Percentiles rank a stretch among this genome's conserved stretches.
phyloP scores from a whole-genome alignment of 2,797 vertebrate species.

The Toxotes lorentzi region DNA sequence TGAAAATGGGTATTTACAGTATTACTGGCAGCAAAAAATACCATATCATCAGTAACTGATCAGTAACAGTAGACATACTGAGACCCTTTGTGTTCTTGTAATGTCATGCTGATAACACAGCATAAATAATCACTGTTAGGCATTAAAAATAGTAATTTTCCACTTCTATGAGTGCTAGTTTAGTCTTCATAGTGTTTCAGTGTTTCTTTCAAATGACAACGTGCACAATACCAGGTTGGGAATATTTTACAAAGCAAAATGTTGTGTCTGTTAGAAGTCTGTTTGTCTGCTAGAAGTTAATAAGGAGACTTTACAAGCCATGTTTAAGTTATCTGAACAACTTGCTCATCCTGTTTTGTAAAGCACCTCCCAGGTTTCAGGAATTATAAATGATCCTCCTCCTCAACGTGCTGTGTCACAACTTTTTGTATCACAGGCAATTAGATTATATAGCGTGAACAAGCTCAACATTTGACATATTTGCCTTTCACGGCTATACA shows the following conservation, averaged over 20 bases:
- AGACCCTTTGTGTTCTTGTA: conserved; percentile 47
- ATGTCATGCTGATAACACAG: conserved; percentile 52
- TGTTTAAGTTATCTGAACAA: background rate
- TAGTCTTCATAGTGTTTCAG: background rate
- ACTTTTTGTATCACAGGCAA: conserved; percentile 8
- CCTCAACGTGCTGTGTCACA: background rate
- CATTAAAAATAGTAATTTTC: conserved; percentile 44
- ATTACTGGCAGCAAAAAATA: conserved; percentile 27
- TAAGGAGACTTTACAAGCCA: background rate
- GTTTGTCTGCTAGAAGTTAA: background rate
- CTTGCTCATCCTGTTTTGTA: background rate
- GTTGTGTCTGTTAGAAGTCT: background rate
- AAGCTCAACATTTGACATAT: conserved; percentile 34
- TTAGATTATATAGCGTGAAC: conserved; percentile 35
- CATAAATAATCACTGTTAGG: conserved; percentile 44
- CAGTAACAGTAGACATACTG: conserved; percentile 40
- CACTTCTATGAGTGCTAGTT: background rate
- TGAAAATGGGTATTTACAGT: conserved; percentile 34
- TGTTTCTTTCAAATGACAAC: conserved; percentile 10
- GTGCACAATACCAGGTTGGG: background rate
- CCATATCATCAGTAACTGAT: conserved; percentile 53
- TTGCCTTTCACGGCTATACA: conserved; percentile 33
- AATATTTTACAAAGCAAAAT: background rate
- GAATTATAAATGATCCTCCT: background rate
- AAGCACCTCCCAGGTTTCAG: background rate